Evolutionary conservation across 1,140 invertebrate species (phyloP), one percentile per base, ranked within the genome.

Genomic region (Radopholus similis): DNA sequence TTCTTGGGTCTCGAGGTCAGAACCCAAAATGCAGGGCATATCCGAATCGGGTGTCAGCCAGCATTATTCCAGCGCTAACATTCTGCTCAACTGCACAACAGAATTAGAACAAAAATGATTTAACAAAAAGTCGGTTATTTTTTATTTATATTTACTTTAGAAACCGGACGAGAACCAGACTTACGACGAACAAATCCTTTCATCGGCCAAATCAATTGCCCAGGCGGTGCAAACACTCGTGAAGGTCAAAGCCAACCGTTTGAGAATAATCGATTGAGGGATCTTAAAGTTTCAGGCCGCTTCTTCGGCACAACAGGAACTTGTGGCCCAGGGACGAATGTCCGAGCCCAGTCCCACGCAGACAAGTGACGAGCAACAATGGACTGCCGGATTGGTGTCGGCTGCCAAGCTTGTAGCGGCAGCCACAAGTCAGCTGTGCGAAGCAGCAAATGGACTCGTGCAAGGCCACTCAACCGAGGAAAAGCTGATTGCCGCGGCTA

Each of bases 101-200:
- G n/a, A n/a, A n/a, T n/a, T n/a, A n/a, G n/a, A n/a, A n/a, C n/a
- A n/a, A n/a, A n/a, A n/a, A n/a, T n/a, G n/a, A n/a, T n/a, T n/a
- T n/a, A n/a, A n/a, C n/a, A n/a, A n/a, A n/a, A n/a, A n/a, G n/a
- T n/a, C n/a, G n/a, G n/a, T n/a, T n/a, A n/a, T n/a, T n/a, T 47
- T 62, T 62, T 18, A 62, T 2, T 62, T 40, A 40, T 4, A 26
- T 5, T 21, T 9, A 23, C 9, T 26, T 49, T 47, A 75, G 73
- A 71, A 77, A 35, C 70, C 92, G 2, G 92, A 94, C 83, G 92
- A 96, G 83, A 90, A 79, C 37, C 74, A 85, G 8, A 18, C 84
- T 95, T 98, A 85, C 65, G 95, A 99, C 82, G 95, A 97, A 83
- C 95, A 97, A 89, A 98, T 99, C 71, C 83, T 99, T 71, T 92